phyloP scores from a whole-genome alignment of 2,113 vertebrate genomes.

The Kryptolebias marmoratus region DNA sequence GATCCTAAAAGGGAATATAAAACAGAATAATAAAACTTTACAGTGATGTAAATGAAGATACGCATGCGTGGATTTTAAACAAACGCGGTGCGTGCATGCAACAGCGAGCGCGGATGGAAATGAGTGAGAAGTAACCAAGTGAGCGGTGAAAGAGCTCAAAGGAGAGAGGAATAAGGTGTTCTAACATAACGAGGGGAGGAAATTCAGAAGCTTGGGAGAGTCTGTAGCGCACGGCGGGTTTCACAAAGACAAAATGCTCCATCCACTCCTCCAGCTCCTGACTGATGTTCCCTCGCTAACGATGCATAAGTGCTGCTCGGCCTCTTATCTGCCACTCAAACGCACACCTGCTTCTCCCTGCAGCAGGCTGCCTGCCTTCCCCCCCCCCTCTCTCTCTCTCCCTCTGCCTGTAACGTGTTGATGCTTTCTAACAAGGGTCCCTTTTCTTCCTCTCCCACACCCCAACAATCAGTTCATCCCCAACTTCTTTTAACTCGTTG shows the following conservation, averaged over 20 bases:
- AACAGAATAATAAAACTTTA: conserved; percentile 10
- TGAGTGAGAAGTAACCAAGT: conserved; percentile 15
- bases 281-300: conserved; percentile 67
- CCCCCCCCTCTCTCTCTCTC: conserved; percentile 10
- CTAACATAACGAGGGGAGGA: conserved; percentile 51
- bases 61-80: neutral
- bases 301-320: conserved; percentile 70
- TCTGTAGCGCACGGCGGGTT: conserved; percentile 43
- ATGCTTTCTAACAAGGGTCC: conserved; percentile 34
- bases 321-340: conserved; percentile 72
- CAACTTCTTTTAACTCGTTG: neutral
- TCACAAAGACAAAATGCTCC: conserved; percentile 44
- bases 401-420: conserved; percentile 30
- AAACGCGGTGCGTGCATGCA: neutral
- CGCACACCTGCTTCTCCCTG: conserved; percentile 57
- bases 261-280: conserved; percentile 48
- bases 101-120: conserved; percentile 19
- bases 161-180: conserved; percentile 24
- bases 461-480: conserved; percentile 1
- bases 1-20: conserved; percentile 70
- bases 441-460: neutral
- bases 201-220: conserved; percentile 28
- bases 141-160: conserved; percentile 17
- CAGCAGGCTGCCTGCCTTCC: conserved; percentile 12
- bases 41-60: neutral